These are phyloP conservation scores for Grammomys dolichurus DNA, from an alignment of 2,113 vertebrate species.

Conservation along the genomic window DNA sequence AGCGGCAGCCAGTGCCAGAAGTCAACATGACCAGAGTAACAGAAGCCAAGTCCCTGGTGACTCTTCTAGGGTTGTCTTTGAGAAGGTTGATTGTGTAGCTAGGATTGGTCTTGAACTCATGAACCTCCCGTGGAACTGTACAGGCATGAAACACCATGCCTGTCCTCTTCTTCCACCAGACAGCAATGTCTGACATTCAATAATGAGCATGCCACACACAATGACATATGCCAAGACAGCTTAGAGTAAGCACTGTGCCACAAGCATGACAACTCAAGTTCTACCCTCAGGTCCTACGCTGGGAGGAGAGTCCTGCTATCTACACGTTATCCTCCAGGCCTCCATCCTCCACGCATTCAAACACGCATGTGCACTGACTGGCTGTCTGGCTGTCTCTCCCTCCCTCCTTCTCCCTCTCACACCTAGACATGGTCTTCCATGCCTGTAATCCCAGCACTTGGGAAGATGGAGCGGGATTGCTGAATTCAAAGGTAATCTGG, in stretches of 20 bases:
- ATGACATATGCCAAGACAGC: not conserved
- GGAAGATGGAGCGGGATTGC: not conserved
- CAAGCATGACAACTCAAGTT: not conserved
- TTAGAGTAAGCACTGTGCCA: not conserved
- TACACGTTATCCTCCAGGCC: too few relatives aligned
- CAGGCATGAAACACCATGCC: not conserved
- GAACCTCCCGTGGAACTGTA: not conserved
- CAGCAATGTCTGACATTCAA: not conserved
- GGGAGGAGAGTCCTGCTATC: not conserved
- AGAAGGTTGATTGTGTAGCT: not conserved
- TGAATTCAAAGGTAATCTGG: not conserved
- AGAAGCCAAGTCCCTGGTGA: rapidly evolving
- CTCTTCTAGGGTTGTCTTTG: not conserved
- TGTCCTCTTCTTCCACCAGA: not conserved
- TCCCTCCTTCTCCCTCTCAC: too few relatives aligned
- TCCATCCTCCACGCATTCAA: too few relatives aligned
- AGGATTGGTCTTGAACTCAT: too few relatives aligned
- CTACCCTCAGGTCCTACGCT: not conserved
- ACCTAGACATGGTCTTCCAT: not conserved
- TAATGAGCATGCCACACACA: not conserved
- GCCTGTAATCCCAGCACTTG: not conserved
- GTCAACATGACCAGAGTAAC: not conserved
- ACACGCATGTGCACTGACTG: not conserved
- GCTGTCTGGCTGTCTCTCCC: too few relatives aligned
- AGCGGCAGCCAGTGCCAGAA: not conserved